Evolutionary conservation across 2,113 vertebrate species (phyloP).

Genomic region (Ifrita kowaldi): DNA sequence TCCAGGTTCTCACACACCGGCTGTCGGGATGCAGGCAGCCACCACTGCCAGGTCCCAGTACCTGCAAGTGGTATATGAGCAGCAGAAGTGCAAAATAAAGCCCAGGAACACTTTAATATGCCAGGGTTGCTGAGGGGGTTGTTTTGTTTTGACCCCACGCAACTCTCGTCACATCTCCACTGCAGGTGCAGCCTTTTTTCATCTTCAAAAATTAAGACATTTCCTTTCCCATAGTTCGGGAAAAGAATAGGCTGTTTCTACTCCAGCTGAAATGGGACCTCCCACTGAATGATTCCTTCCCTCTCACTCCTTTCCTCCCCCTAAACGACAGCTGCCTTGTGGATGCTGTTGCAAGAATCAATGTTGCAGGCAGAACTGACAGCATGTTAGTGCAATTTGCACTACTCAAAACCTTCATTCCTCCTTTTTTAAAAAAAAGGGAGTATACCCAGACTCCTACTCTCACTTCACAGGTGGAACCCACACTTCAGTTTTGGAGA

Average conservation of each 20-base stretch:
- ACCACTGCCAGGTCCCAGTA: background rate
- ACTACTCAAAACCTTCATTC: background rate
- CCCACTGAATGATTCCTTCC: background rate
- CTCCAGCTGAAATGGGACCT: background rate
- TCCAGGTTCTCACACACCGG: background rate
- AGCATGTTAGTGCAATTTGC: background rate
- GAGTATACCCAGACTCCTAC: background rate
- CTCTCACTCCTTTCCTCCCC: background rate
- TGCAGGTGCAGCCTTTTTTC: background rate
- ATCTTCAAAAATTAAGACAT: background rate
- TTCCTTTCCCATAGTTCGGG: conserved; percentile 5
- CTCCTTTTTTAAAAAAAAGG: background rate
- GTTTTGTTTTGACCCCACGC: background rate
- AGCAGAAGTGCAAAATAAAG: background rate
- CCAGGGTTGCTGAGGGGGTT: background rate
- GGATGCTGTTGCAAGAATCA: background rate
- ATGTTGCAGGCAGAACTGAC: background rate
- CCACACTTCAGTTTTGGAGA: background rate
- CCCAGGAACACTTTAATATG: background rate
- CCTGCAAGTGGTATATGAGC: background rate
- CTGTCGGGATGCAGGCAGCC: background rate
- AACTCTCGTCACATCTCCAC: background rate
- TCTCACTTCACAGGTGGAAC: background rate
- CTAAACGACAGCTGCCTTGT: background rate
- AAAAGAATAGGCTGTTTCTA: background rate